These are phyloP conservation scores for Agrotis segetum DNA, from an alignment of 2,888 invertebrate species.

Conservation along the genomic window DNA sequence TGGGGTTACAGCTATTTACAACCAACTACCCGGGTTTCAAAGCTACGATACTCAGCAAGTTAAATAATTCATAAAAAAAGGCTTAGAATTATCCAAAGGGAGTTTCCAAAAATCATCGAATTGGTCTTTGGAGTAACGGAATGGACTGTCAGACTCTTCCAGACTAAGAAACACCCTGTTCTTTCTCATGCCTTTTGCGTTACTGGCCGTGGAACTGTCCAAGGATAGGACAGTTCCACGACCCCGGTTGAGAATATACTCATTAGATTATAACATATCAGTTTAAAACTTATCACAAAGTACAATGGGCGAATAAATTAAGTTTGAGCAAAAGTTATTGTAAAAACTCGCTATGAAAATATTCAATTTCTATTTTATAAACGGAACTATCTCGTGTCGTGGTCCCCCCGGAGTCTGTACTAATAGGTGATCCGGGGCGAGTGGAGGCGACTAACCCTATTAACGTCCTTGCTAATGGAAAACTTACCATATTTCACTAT, in stretches of 20 bases:
- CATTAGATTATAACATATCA: not conserved
- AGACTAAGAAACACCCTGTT: too few species aligned
- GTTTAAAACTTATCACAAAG: not conserved
- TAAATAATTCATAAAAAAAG: not conserved
- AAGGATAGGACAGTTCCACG: too few species aligned
- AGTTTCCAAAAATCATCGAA: too few species aligned
- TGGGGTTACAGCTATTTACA: not conserved
- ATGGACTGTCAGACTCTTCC: too few species aligned
- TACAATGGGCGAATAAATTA: not conserved
- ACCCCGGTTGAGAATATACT: not conserved
- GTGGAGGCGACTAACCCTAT: slow-evolving; percentile 44
- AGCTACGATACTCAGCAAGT: not conserved
- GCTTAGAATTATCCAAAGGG: too few species aligned
- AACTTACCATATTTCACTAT: slow-evolving; percentile 35
- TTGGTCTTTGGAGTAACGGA: too few species aligned
- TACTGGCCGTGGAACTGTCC: too few species aligned
- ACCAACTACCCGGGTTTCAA: too few species aligned
- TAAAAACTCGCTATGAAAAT: not conserved
- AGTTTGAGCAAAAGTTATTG: not conserved
- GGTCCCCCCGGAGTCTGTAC: slow-evolving; percentile 3
- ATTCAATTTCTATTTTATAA: slow-evolving; percentile 4
- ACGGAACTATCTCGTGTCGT: slow-evolving; percentile 18
- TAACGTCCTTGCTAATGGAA: slow-evolving; percentile 39
- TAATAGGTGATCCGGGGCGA: slow-evolving; percentile 39
- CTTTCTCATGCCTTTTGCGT: too few species aligned